These are phyloP conservation scores for Luidia sarsii DNA, from an alignment of 53 echinoderm and acorn worm genomes.

Conservation along the genomic window DNA sequence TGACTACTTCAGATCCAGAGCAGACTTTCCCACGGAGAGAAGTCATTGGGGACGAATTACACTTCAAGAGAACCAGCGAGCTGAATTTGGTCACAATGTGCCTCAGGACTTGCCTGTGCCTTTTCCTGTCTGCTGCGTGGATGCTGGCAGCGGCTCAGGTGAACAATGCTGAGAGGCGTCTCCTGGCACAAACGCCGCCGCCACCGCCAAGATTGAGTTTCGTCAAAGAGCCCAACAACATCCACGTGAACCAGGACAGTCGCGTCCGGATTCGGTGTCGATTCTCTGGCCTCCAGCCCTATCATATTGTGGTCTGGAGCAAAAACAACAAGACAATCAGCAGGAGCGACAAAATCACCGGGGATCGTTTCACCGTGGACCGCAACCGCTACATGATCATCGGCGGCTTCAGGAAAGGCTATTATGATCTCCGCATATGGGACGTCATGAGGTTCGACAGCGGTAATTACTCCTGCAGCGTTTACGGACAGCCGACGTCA, in stretches of 20 bases:
- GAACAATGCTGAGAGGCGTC: not conserved
- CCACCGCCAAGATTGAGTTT: constrained; percentile 32
- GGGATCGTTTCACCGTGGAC: constrained; percentile 46
- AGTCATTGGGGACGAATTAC: too few relatives aligned
- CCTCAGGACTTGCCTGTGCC: not conserved
- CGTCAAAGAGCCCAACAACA: constrained; percentile 60
- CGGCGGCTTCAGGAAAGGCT: constrained; percentile 41
- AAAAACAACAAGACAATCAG: constrained; percentile 66
- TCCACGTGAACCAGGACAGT: constrained; percentile 56
- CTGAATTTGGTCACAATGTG: constrained; percentile 1
- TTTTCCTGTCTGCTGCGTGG: constrained; percentile 7
- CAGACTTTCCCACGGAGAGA: too few relatives aligned
- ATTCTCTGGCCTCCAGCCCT: constrained; percentile 46
- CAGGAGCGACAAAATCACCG: constrained; percentile 37
- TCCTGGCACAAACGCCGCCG: not conserved
- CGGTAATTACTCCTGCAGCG: constrained; percentile 69
- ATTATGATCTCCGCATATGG: constrained; percentile 59
- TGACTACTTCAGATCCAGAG: too few relatives aligned
- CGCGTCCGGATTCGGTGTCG: constrained; percentile 57
- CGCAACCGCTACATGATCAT: constrained; percentile 50
- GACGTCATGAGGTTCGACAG: constrained; percentile 48
- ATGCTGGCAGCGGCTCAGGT: not conserved
- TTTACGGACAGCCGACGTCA: constrained; percentile 33
- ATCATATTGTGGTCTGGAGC: constrained; percentile 65
- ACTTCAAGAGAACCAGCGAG: too few relatives aligned